Evolutionary conservation across 2,113 vertebrate genomes (phyloP), one percentile per base, ranked within the genome.

Genomic region (Oplegnathus fasciatus): DNA sequence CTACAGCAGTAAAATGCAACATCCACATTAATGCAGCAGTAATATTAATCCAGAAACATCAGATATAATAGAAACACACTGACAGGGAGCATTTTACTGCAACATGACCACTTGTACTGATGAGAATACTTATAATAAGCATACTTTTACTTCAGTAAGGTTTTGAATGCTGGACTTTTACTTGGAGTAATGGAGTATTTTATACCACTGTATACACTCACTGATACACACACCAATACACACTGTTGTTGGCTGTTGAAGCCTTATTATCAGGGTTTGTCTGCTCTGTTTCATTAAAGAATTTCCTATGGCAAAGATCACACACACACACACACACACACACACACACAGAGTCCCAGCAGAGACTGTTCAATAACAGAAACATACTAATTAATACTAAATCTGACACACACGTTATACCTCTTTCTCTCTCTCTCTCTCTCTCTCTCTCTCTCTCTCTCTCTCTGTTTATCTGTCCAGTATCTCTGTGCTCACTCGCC

Each of bases 341-440:
- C 55, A 48, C 55, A 28, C 77, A 40, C 82, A 62, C 68, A 66
- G 60, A 50, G 37, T 68, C 82, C 73, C 78, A 67, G 61, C 60
- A 78, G 81, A 76, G 46, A 60, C 44, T 8, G 71, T 58, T 82
- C 86, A 83, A 66, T 80, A 86, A 88, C 71, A 85, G 80, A 86
- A 83, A 87, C 73, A 65, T 26, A 72, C 82, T 83, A 87, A 89
- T 91, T 89, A 89, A 89, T 44, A 83, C 46, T 58, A 52, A 85
- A 89, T 61, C 78, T 86, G 89, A 88, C 84, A 82, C 82, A 78
- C 70, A 83, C 68, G 28, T 55, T n/a, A 6, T 9, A 4, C 18
- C 22, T 10, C 44, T 5, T 11, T 5, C 42, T 14, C 42, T 2
- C 42, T 15, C 42, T 11, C 44, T 14, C 44, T 14, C 13, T 7